phyloP scores from a whole-genome alignment of 2,888 invertebrate genomes.

The Melanchra persicariae region DNA sequence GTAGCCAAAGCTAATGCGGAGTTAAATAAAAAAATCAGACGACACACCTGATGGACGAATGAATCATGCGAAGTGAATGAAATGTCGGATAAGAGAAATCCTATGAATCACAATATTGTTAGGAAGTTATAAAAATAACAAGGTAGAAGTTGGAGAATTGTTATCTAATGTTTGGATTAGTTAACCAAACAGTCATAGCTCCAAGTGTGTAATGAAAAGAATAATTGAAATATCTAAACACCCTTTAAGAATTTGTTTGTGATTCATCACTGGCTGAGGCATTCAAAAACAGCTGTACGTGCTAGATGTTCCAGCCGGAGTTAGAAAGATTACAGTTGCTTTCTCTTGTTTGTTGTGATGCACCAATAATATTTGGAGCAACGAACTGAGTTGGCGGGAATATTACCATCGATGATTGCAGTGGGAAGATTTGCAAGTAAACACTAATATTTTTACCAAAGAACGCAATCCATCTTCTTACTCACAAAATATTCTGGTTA shows the following conservation, averaged over 20 bases:
- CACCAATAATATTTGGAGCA: constrained; percentile 59
- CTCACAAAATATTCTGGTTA: not conserved
- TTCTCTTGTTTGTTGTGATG: constrained; percentile 59
- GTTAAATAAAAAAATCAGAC: constrained; percentile 10
- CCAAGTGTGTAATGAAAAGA: not conserved
- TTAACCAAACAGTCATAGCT: not conserved
- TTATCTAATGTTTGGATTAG: constrained; percentile 4
- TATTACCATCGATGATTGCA: constrained; percentile 61
- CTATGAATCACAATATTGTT: constrained; percentile 29
- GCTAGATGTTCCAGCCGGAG: constrained; percentile 38
- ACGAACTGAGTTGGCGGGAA: constrained; percentile 63
- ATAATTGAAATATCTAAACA: not conserved
- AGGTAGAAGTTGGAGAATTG: constrained; percentile 17
- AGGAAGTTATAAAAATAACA: constrained; percentile 31
- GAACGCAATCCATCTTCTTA: constrained; percentile 8
- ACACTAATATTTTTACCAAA: constrained; percentile 19
- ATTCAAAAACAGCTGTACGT: constrained; percentile 33
- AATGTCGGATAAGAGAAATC: constrained; percentile 11
- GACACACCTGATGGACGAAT: constrained; percentile 21
- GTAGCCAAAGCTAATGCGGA: not conserved
- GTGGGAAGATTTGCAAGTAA: constrained; percentile 25
- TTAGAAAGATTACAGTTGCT: constrained; percentile 48
- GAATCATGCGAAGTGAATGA: constrained; percentile 32
- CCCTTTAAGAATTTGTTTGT: not conserved
- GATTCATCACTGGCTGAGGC: constrained; percentile 13